These are phyloP conservation scores for Sminthurides bifidus DNA, from an alignment of 1,140 invertebrate species.

Conservation along the genomic window DNA sequence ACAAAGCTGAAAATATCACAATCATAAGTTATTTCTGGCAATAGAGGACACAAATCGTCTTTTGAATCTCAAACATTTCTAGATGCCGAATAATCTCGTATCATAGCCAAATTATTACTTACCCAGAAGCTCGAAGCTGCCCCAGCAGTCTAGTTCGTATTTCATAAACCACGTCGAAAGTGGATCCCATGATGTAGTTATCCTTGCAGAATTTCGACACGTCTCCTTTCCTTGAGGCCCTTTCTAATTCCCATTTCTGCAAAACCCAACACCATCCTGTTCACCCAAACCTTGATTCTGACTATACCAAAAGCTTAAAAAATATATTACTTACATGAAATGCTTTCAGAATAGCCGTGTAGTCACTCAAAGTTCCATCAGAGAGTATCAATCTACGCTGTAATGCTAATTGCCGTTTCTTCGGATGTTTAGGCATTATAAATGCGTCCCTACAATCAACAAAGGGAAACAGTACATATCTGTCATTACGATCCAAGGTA, in stretches of 20 bases:
- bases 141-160: conserved; percentile 66
- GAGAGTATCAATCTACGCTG: conserved; percentile 56
- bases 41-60: too few species aligned
- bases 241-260: conserved; percentile 9
- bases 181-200: conserved; percentile 64
- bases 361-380: conserved; percentile 72
- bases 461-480: conserved; percentile 9
- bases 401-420: conserved; percentile 49
- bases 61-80: too few species aligned
- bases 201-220: conserved; percentile 64
- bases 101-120: too few species aligned
- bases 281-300: neutral
- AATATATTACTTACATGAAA: conserved; percentile 54
- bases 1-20: too few species aligned
- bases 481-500: neutral
- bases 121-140: conserved; percentile 68
- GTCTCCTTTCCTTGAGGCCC: conserved; percentile 37
- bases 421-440: conserved; percentile 54
- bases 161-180: conserved; percentile 74
- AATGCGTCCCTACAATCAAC: conserved; percentile 56
- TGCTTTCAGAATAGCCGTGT: conserved; percentile 67
- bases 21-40: too few species aligned
- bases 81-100: too few species aligned
- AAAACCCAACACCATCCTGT: neutral
- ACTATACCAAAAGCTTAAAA: neutral